These are phyloP conservation scores for Malurus melanocephalus DNA, from an alignment of 2,113 vertebrate species.

Conservation along the genomic window DNA sequence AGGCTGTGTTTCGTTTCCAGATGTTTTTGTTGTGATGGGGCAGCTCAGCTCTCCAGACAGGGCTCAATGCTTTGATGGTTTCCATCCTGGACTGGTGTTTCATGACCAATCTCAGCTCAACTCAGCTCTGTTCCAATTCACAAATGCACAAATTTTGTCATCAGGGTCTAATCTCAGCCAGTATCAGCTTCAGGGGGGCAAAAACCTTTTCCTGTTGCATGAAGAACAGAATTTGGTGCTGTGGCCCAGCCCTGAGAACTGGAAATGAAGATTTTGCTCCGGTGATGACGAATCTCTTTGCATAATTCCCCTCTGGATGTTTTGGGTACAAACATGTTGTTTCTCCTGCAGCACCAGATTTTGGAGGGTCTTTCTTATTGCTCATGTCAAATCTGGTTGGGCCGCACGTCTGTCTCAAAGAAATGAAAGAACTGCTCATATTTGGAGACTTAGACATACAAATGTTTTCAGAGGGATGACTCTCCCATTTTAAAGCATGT, in stretches of 20 bases:
- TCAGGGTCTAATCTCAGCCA: not conserved
- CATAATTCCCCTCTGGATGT: conserved; percentile 30
- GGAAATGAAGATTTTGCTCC: not conserved
- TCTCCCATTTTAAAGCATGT: conserved; percentile 10
- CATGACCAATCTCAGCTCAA: not conserved
- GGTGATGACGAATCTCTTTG: conserved; percentile 10
- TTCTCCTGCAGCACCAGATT: conserved; percentile 10
- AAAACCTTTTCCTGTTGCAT: not conserved
- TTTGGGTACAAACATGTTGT: conserved; percentile 11
- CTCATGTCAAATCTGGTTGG: not conserved
- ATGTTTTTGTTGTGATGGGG: not conserved
- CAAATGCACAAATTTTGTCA: not conserved
- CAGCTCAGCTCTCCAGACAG: not conserved
- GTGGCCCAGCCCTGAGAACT: not conserved
- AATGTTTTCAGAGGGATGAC: not conserved
- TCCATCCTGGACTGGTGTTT: not conserved
- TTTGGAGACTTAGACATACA: not conserved
- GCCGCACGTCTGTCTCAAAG: not conserved
- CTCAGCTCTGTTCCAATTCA: not conserved
- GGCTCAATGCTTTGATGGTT: accelerated
- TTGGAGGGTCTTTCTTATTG: not conserved
- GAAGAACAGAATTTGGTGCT: not conserved
- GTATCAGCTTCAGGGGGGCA: not conserved
- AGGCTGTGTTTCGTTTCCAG: not conserved
- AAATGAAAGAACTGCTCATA: not conserved